Base-by-base conservation (phyloP, 23 tunicate species). In the Oikopleura albicans region DNA sequence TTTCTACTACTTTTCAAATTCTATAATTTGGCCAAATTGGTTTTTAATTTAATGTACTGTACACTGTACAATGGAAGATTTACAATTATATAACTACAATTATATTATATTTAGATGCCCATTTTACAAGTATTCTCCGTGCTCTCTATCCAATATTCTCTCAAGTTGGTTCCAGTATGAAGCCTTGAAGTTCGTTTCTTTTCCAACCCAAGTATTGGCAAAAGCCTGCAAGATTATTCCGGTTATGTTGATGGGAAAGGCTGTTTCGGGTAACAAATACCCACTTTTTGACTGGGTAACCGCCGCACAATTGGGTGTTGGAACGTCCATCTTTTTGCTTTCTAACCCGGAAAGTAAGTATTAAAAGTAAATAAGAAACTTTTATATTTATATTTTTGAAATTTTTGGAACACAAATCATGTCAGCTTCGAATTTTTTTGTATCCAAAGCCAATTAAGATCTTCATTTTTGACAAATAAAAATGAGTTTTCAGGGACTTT, bases 171-270 rank as follows among this genome's bases (percentile, higher is more conserved):
- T 91, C 75, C 99, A 95, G 41, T 95, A 95, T 85, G 99, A 95
- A 91, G 99, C 99, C 4, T 84, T 95, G 8, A 95, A 95, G 57
- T 95, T 88, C 66, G 96, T 95, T 40, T 83, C 90, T 28, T 95
- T 95, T 86, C 99, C 99, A 39, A 95, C 99, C 0, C 99, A 94
- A 91, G 99, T 95, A 56, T 59, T 95, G 0, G 99, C 97, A 33
- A 95, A 95, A 87, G 99, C 99, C 27, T 95, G 99, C 87, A 95
- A 95, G 85, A 96, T 95, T 27, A 95, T 95, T 35, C 99, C 99
- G 39, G 99, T 95, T 36, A 95, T 95, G 99, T 66, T 95, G 84
- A 95, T 95, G 99, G 99, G 99, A 28, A 95, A 95, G 76, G 90
- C 89, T 31, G 92, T 95, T 39, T 95, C 99, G 27, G 96, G 96